phyloP scores from a whole-genome alignment of 2,888 invertebrate genomes.

The Keiferia lycopersicella region DNA sequence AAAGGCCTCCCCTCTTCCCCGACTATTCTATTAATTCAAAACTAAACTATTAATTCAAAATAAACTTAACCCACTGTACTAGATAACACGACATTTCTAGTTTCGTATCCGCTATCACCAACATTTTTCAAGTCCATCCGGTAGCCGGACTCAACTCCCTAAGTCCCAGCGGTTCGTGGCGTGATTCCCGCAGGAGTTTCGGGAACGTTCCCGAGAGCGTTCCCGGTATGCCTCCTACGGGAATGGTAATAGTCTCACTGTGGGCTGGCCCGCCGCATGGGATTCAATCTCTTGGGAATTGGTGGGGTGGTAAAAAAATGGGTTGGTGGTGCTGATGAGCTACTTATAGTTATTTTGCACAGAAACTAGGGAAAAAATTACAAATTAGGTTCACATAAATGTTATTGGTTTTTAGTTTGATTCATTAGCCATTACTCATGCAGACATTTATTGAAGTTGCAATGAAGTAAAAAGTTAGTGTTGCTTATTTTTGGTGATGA shows the following conservation, averaged over 20 bases:
- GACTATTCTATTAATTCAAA: too few species aligned
- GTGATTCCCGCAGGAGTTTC: conserved; percentile 1
- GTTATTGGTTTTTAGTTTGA: too few species aligned
- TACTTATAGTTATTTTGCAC: too few species aligned
- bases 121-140: conserved; percentile 65
- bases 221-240: conserved; percentile 52
- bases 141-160: conserved; percentile 34
- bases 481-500: too few species aligned
- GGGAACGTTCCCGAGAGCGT: background rate
- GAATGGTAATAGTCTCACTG: conserved; percentile 41
- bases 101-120: background rate
- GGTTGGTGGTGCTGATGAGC: background rate
- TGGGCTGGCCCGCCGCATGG: conserved; percentile 64
- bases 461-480: too few species aligned
- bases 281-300: conserved; percentile 81
- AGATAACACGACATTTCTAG: background rate
- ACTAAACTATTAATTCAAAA: too few species aligned
- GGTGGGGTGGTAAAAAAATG: conserved; percentile 63
- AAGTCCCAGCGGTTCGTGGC: conserved; percentile 12
- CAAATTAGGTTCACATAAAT: too few species aligned
- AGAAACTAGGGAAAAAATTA: too few species aligned
- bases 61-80: too few species aligned
- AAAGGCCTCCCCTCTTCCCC: too few species aligned
- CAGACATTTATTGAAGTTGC: too few species aligned
- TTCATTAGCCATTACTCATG: too few species aligned